phyloP scores from a whole-genome alignment of 2,113 vertebrate genomes.

The Menidia beryllina region DNA sequence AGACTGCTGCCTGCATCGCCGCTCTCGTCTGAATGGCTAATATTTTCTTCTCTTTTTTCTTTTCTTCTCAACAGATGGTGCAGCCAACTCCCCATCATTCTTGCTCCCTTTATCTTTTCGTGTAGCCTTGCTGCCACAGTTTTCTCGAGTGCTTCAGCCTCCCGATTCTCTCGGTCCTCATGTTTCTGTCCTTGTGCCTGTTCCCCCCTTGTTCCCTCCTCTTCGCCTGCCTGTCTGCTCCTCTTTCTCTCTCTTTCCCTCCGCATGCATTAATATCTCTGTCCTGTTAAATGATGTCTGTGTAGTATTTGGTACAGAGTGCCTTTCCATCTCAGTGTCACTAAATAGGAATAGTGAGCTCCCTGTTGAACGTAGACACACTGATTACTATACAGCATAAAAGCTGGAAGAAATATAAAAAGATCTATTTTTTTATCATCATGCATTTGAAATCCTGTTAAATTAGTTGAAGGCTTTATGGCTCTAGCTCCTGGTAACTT shows the following conservation, averaged over 20 bases:
- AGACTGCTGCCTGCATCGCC: constrained; percentile 38
- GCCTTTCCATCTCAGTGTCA: constrained; percentile 2
- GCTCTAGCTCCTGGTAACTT: neutral
- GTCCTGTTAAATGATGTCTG: constrained; percentile 41
- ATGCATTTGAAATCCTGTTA: neutral
- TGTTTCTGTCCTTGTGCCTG: constrained; percentile 35
- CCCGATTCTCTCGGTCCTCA: constrained; percentile 6
- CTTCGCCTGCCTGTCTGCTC: constrained; percentile 27
- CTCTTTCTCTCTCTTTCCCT: constrained; percentile 25
- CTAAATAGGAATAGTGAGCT: constrained; percentile 30
- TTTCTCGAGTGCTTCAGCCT: constrained; percentile 17
- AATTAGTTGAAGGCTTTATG: neutral
- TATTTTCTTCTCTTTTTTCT: constrained; percentile 47
- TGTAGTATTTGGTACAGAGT: constrained; percentile 40
- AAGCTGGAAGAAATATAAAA: constrained; percentile 1
- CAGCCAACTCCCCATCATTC: constrained; percentile 46
- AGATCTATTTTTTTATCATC: neutral
- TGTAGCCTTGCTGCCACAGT: constrained; percentile 10
- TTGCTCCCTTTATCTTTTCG: constrained; percentile 3
- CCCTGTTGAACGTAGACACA: neutral
- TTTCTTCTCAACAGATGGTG: constrained; percentile 64
- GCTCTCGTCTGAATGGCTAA: constrained; percentile 42
- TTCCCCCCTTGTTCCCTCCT: constrained; percentile 6
- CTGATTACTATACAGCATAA: neutral
- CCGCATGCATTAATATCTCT: constrained; percentile 8